Evolutionary conservation across 53 echinoderm and acorn worm genomes (phyloP).

Genomic region (Apostichopus leukothele): DNA sequence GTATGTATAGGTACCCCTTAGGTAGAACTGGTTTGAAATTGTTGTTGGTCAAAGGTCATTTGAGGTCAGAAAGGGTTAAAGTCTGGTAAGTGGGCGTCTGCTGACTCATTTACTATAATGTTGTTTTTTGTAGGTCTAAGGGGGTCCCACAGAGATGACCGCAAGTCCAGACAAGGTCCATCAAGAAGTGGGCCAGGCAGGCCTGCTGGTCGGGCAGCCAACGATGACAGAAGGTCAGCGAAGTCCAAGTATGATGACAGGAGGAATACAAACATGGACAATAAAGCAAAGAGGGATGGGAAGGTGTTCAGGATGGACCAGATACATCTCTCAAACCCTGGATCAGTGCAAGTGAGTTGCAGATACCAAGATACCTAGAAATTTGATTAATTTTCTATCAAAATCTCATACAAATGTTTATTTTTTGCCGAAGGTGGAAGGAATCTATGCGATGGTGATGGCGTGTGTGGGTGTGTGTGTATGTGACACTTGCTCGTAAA

Average conservation of each 20-base stretch:
- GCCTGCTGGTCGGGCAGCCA: conserved; percentile 44
- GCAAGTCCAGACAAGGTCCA: conserved; percentile 44
- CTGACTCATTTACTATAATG: not conserved
- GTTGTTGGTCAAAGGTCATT: no score
- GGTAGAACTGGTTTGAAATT: no score
- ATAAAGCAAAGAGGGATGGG: conserved; percentile 48
- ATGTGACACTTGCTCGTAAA: no score
- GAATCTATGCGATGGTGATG: no score
- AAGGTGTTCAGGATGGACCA: conserved; percentile 82
- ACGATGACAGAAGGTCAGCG: conserved; percentile 38
- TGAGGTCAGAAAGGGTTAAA: no score
- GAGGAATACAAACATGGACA: conserved; percentile 35
- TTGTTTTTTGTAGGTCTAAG: not conserved
- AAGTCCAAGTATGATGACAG: conserved; percentile 27
- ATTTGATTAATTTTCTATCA: no score
- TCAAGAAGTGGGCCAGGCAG: conserved; percentile 51
- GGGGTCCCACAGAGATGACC: conserved; percentile 37
- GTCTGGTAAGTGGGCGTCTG: no score
- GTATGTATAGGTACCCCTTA: no score
- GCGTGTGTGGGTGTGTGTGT: no score
- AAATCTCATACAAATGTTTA: no score
- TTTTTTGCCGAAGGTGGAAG: no score
- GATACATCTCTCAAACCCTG: conserved; percentile 67
- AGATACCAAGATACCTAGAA: not conserved
- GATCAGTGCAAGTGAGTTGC: conserved; percentile 69